These are phyloP conservation scores for Bambusicola thoracicus DNA, from an alignment of 2,113 vertebrate species.

Conservation along the genomic window DNA sequence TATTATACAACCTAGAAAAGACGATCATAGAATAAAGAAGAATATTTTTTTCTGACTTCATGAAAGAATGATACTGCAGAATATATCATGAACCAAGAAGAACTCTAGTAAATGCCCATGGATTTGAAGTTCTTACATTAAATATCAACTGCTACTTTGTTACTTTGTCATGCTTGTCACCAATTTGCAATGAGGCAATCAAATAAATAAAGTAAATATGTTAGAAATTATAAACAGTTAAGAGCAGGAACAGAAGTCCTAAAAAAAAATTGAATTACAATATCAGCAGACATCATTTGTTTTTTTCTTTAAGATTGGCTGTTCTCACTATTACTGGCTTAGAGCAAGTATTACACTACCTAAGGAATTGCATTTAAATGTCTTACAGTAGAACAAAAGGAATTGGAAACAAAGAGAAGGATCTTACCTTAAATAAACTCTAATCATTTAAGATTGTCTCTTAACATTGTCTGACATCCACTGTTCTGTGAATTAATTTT, in stretches of 20 bases:
- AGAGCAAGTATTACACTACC: rapidly evolving
- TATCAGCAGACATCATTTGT: not conserved
- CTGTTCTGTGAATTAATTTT: not conserved
- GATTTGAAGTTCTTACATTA: not conserved
- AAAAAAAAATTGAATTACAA: not conserved
- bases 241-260: not conserved
- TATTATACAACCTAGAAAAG: not conserved
- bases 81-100: not conserved
- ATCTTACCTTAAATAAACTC: not conserved
- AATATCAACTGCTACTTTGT: not conserved
- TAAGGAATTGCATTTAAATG: not conserved
- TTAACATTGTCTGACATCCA: not conserved
- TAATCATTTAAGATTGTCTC: not conserved
- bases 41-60: not conserved
- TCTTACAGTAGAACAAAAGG: not conserved
- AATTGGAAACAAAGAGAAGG: not conserved
- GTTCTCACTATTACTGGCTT: not conserved
- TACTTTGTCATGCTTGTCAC: not conserved
- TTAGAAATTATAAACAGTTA: not conserved
- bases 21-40: not conserved
- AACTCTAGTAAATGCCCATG: rapidly evolving
- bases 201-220: not conserved
- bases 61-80: not conserved
- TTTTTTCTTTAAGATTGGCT: not conserved
- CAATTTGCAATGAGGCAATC: not conserved